A percentile compares a stretch with the other conserved stretches of the same genome.
Conservation (phyloP, 2,888 invertebrate species). For the Caenorhabditis sp. region DNA sequence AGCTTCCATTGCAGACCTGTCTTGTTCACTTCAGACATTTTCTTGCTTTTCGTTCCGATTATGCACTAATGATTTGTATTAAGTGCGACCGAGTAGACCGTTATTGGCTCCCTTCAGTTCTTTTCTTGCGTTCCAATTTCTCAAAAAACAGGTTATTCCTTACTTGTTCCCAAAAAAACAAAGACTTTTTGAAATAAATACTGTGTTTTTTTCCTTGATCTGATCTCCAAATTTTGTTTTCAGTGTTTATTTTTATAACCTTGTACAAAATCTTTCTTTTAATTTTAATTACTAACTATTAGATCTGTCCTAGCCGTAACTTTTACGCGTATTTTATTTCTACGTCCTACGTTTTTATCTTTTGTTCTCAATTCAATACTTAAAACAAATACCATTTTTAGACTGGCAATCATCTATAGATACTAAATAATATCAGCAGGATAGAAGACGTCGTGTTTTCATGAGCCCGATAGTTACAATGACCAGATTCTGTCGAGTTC, state of each 20-base stretch:
- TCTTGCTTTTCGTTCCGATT: too few relatives aligned
- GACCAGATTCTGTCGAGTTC: constrained; percentile 36
- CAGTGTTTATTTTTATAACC: too few relatives aligned
- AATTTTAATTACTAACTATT: background rate
- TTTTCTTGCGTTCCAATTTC: too few relatives aligned
- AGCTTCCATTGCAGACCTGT: too few relatives aligned
- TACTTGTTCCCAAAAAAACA: too few relatives aligned
- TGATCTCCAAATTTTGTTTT: background rate
- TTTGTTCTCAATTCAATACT: background rate
- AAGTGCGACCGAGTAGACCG: background rate
- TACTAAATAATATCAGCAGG: constrained; percentile 19
- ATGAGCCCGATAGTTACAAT: constrained; percentile 33
- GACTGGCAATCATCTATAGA: constrained; percentile 39
- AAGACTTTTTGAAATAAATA: too few relatives aligned
- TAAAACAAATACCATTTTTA: constrained; percentile 17
- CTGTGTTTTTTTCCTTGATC: too few relatives aligned
- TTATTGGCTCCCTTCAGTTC: background rate
- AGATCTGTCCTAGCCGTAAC: constrained; percentile 40
- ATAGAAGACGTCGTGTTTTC: constrained; percentile 28
- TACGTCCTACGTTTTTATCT: constrained; percentile 8
- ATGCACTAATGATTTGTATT: too few relatives aligned
- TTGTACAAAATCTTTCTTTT: too few relatives aligned
- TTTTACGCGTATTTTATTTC: constrained; percentile 54
- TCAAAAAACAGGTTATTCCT: too few relatives aligned
- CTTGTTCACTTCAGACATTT: constrained; percentile 32